These are phyloP conservation scores for Rhea americana DNA, from an alignment of 2,113 vertebrate genomes.

Conservation along the genomic window DNA sequence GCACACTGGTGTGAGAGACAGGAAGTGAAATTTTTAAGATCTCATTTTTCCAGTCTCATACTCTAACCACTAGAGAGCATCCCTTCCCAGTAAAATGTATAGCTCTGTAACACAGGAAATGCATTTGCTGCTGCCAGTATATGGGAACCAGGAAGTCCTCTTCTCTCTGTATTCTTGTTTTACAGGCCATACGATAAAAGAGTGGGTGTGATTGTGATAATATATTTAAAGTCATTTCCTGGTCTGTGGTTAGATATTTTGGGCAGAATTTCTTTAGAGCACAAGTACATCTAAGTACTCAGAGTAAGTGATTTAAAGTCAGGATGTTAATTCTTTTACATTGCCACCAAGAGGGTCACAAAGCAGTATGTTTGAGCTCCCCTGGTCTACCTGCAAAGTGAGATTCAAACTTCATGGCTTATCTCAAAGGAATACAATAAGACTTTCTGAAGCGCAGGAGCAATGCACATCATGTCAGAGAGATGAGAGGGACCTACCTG, in stretches of 20 bases:
- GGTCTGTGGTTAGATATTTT: constrained; percentile 17
- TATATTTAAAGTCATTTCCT: constrained; percentile 42
- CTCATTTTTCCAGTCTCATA: not conserved
- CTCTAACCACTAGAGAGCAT: constrained; percentile 69
- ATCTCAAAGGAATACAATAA: not conserved
- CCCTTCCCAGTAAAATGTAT: constrained; percentile 56
- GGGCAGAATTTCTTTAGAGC: not conserved
- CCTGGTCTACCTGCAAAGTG: not conserved
- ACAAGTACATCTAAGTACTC: not conserved
- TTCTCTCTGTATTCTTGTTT: constrained; percentile 9
- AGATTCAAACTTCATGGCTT: not conserved
- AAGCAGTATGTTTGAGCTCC: not conserved
- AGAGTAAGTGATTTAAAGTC: not conserved
- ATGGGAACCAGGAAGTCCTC: constrained; percentile 36
- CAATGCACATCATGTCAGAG: not conserved
- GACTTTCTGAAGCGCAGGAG: not conserved
- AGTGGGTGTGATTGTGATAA: constrained; percentile 8
- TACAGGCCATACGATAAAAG: not conserved
- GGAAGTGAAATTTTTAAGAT: constrained; percentile 1
- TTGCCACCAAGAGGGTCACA: not conserved
- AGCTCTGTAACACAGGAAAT: constrained; percentile 42
- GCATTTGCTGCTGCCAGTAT: constrained; percentile 4
- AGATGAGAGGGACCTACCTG: not conserved
- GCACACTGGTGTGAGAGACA: not conserved
- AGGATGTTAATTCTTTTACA: not conserved